Conservation (phyloP, 1,140 invertebrate species). For the Papilio glaucus region DNA sequence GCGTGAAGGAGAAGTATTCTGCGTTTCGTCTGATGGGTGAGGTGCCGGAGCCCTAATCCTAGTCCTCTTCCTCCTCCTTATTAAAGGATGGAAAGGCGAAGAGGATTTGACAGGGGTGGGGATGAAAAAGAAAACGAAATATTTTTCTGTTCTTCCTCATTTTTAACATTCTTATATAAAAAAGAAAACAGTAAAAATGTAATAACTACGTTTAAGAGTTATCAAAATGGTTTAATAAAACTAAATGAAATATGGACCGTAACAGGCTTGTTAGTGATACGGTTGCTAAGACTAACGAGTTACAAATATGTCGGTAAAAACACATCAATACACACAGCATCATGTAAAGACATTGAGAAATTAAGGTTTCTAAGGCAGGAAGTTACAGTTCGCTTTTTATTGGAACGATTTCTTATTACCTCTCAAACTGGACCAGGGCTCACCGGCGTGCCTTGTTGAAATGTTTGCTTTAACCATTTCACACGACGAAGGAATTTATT, state of each 20-base stretch:
- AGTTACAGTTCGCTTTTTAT: slow-evolving; percentile 5
- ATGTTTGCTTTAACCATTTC: slow-evolving; percentile 28
- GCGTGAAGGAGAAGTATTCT: too few relatives aligned
- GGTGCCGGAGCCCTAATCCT: too few relatives aligned
- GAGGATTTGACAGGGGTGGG: too few relatives aligned
- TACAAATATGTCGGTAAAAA: background rate
- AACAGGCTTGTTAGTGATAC: background rate
- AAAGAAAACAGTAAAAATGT: too few relatives aligned
- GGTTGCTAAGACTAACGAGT: background rate
- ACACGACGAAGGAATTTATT: slow-evolving; percentile 20
- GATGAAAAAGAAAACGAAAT: too few relatives aligned
- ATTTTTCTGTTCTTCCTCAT: too few relatives aligned
- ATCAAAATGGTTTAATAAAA: too few relatives aligned
- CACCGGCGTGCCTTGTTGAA: background rate
- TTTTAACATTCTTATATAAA: too few relatives aligned
- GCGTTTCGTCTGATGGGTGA: too few relatives aligned
- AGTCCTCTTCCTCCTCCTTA: too few relatives aligned
- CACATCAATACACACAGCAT: background rate
- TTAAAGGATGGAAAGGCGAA: too few relatives aligned
- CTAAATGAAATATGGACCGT: background rate
- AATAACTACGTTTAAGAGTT: too few relatives aligned
- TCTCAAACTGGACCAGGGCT: background rate
- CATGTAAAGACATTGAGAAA: slow-evolving; percentile 29
- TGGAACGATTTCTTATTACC: slow-evolving; percentile 12
- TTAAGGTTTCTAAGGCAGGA: slow-evolving; percentile 33